These are phyloP conservation scores for Murina feae DNA, from an alignment of 2,113 vertebrate genomes.

Conservation along the genomic window DNA sequence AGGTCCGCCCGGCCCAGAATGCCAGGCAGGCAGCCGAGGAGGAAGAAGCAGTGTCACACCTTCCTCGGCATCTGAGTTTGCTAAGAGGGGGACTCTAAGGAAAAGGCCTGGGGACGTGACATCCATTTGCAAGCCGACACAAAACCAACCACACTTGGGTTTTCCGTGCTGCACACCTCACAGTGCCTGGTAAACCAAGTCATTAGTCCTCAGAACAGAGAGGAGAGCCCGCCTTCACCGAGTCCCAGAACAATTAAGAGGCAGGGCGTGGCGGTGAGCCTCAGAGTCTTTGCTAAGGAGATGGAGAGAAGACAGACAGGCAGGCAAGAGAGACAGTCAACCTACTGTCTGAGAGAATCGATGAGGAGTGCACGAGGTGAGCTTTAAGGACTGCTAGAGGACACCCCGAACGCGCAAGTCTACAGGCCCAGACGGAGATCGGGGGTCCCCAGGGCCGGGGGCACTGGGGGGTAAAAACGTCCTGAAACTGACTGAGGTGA, in stretches of 20 bases:
- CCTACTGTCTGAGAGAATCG: no score
- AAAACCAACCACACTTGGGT: slow-evolving; percentile 32
- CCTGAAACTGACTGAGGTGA: neutral
- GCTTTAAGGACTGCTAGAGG: neutral
- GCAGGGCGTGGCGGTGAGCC: neutral
- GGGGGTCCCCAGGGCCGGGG: neutral
- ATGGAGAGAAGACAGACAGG: neutral
- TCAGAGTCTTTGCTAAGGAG: neutral
- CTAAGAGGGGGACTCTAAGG: slow-evolving; percentile 32
- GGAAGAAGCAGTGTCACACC: neutral
- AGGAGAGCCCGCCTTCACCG: neutral
- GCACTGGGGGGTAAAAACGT: neutral
- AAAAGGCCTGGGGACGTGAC: slow-evolving; percentile 34
- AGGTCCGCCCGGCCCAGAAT: neutral
- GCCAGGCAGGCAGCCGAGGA: neutral
- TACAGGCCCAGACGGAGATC: neutral
- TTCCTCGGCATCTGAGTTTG: slow-evolving; percentile 36
- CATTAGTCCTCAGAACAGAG: slow-evolving; percentile 48
- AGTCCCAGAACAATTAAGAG: slow-evolving; percentile 19
- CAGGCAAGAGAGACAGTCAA: neutral
- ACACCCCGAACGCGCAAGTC: accelerated
- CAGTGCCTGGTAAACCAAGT: slow-evolving; percentile 37
- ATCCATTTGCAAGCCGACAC: slow-evolving; percentile 39
- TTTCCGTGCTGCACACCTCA: slow-evolving; percentile 26
- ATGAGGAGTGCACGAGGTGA: neutral